Conservation (phyloP, 2,797 vertebrate genomes). For the Xiphorhynchus erythropygius region DNA sequence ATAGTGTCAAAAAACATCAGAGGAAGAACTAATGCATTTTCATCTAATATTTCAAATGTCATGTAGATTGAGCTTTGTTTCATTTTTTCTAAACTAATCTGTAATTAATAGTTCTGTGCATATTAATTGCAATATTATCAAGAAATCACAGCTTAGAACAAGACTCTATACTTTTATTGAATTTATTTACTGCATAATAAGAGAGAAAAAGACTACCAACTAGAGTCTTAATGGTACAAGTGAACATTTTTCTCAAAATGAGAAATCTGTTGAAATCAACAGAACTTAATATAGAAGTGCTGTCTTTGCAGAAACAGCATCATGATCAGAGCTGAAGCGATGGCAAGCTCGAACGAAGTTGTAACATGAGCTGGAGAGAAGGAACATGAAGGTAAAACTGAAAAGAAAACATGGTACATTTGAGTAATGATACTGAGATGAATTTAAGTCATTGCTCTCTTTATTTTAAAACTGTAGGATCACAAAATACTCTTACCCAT, state of each 20-base stretch:
- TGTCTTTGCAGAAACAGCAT: constrained; percentile 4
- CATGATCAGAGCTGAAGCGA: not conserved
- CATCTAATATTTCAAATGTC: not conserved
- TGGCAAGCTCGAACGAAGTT: not conserved
- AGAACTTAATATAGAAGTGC: not conserved
- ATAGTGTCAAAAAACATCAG: not conserved
- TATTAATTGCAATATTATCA: not conserved
- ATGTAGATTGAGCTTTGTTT: not conserved
- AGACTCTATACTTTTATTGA: not conserved
- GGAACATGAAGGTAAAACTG: not conserved
- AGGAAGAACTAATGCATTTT: not conserved
- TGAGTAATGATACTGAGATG: not conserved
- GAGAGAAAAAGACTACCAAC: not conserved
- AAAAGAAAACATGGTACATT: not conserved
- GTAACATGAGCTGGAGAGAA: constrained; percentile 19
- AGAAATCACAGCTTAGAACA: not conserved
- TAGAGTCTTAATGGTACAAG: not conserved
- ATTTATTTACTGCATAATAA: not conserved
- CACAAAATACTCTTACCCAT: not conserved
- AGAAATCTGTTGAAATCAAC: not conserved
- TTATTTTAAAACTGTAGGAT: not conserved
- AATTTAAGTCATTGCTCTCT: not conserved
- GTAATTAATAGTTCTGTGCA: not conserved
- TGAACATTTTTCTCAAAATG: not conserved
- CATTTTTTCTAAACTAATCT: not conserved